Evolutionary conservation across 2,888 invertebrate genomes (phyloP).

Genomic region (Drosophila siamana): DNA sequence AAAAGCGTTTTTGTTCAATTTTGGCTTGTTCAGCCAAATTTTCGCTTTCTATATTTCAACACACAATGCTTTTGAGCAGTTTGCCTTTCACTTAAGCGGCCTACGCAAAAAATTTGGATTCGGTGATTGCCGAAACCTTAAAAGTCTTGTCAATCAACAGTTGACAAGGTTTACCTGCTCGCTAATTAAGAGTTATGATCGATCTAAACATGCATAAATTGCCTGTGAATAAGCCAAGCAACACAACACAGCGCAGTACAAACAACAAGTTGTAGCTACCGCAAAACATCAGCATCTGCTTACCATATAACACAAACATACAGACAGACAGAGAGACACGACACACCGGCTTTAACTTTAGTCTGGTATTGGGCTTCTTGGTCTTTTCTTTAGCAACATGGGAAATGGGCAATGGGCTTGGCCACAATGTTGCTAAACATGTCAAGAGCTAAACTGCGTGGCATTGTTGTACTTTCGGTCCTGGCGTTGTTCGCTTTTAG

Average conservation of each 20-base stretch:
- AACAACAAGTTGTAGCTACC: slow-evolving; percentile 46
- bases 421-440: slow-evolving; percentile 74
- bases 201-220: slow-evolving; percentile 75
- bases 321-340: neutral
- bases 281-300: slow-evolving; percentile 47
- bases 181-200: slow-evolving; percentile 82
- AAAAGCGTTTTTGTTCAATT: neutral
- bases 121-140: slow-evolving; percentile 66
- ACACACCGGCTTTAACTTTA: slow-evolving; percentile 1
- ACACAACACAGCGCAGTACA: neutral
- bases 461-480: slow-evolving; percentile 45
- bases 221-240: slow-evolving; percentile 37
- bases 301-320: slow-evolving; percentile 36
- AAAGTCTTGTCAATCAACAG: slow-evolving; percentile 81
- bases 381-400: slow-evolving; percentile 60
- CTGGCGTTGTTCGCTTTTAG: slow-evolving; percentile 60
- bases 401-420: slow-evolving; percentile 37
- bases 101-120: slow-evolving; percentile 62
- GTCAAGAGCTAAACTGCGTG: slow-evolving; percentile 70
- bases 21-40: neutral
- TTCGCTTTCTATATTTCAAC: slow-evolving; percentile 42
- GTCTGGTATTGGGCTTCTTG: slow-evolving; percentile 13
- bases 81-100: slow-evolving; percentile 73
- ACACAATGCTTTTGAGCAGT: slow-evolving; percentile 30
- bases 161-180: slow-evolving; percentile 73